Percentiles rank a stretch among this genome's conserved stretches.
Evolutionary conservation across 2,888 invertebrate species (phyloP).

Genomic region (Diaprepes abbreviatus): DNA sequence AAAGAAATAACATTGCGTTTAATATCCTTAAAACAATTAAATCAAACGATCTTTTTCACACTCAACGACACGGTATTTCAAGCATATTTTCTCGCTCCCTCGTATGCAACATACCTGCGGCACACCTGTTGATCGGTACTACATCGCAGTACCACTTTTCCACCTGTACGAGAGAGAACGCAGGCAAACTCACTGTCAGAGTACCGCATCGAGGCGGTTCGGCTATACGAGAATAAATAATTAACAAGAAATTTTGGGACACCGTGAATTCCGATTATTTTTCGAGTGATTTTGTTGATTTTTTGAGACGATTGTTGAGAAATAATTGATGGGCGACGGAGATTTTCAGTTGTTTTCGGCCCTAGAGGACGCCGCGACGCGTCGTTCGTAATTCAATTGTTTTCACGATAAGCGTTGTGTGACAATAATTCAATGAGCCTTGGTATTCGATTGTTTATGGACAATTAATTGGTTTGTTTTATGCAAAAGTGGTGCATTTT

Average conservation of each 20-base stretch:
- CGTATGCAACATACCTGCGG: constrained; percentile 49
- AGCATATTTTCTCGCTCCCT: too few species aligned
- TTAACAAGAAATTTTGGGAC: neutral
- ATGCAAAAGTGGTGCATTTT: too few species aligned
- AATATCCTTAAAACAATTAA: too few species aligned
- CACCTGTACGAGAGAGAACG: constrained; percentile 42
- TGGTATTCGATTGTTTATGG: neutral
- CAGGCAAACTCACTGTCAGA: constrained; percentile 24
- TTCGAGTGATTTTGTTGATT: constrained; percentile 7
- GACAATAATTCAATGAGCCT: neutral
- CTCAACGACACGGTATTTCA: too few species aligned
- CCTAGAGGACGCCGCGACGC: too few species aligned
- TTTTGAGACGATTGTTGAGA: neutral
- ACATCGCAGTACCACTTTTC: constrained; percentile 46
- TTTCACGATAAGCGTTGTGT: neutral
- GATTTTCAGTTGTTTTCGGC: too few species aligned
- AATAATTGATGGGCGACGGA: too few species aligned
- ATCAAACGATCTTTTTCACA: too few species aligned
- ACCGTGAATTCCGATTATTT: neutral
- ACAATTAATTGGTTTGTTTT: neutral
- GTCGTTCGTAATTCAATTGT: neutral
- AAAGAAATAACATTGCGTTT: too few species aligned
- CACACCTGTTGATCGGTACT: constrained; percentile 48
- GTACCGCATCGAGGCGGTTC: constrained; percentile 11
- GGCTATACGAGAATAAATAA: constrained; percentile 25